phyloP scores from a whole-genome alignment of 2,797 vertebrate species.

The Syngnathus acus region DNA sequence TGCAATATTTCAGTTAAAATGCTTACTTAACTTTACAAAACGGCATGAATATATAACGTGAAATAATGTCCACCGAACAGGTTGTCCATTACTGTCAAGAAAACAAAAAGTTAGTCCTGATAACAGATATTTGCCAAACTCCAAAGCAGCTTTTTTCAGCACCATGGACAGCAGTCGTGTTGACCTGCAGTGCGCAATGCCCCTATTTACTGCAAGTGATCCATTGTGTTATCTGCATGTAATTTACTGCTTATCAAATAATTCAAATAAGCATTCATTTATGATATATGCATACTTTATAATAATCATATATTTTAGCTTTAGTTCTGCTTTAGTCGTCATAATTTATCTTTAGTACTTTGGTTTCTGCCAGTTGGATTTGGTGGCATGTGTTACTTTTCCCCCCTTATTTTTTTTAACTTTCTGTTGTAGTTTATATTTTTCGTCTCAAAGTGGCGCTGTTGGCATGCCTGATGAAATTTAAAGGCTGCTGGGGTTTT shows the following conservation, averaged over 20 bases:
- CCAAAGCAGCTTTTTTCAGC: not conserved
- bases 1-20: not conserved
- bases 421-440: not conserved
- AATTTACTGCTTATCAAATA: not conserved
- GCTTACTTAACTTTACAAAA: not conserved
- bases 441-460: constrained; percentile 43
- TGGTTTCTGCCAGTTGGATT: not conserved
- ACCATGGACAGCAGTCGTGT: not conserved
- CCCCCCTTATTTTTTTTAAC: not conserved
- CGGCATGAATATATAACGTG: not conserved
- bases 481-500: constrained; percentile 4
- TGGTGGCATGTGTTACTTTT: too few species aligned
- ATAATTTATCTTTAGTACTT: not conserved
- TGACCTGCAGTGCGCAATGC: not conserved
- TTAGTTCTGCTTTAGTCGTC: not conserved
- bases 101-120: not conserved
- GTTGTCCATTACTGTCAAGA: not conserved
- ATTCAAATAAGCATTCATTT: not conserved
- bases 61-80: not conserved
- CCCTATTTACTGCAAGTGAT: not conserved
- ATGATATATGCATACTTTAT: too few species aligned
- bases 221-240: not conserved
- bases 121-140: too few species aligned
- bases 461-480: constrained; percentile 27
- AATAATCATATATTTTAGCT: not conserved